Percentiles rank a stretch among this genome's conserved stretches.
phyloP scores from a whole-genome alignment of 2,797 vertebrate genomes.

The Anguilla marmorata region DNA sequence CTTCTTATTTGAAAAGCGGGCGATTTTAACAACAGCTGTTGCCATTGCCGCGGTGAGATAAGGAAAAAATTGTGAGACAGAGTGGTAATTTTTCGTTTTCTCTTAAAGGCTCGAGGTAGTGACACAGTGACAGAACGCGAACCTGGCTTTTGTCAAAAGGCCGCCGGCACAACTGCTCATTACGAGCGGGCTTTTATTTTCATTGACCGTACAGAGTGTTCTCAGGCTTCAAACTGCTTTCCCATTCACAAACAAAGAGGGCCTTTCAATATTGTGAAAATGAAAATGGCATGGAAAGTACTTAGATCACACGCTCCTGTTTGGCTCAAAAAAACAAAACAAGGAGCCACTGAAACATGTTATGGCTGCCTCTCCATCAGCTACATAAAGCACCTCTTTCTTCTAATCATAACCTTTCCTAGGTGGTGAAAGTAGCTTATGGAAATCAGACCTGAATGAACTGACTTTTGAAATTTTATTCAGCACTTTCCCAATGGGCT shows the following conservation, averaged over 20 bases:
- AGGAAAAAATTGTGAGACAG: background rate
- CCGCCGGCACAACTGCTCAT: background rate
- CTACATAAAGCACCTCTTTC: background rate
- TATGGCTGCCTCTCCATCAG: background rate
- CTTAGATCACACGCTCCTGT: background rate
- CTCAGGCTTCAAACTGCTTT: background rate
- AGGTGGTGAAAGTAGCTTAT: background rate
- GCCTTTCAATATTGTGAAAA: background rate
- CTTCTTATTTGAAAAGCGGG: too few relatives aligned
- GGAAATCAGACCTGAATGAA: background rate
- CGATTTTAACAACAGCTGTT: too few relatives aligned
- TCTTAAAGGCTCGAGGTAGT: background rate
- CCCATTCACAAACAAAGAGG: background rate
- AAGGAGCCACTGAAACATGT: background rate
- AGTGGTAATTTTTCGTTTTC: background rate
- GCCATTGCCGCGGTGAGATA: too few relatives aligned
- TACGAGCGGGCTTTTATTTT: background rate
- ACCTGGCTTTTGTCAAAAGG: background rate
- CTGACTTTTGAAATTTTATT: slow-evolving; percentile 22
- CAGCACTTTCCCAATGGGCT: background rate
- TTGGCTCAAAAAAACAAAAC: background rate
- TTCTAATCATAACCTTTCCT: background rate
- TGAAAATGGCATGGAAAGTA: background rate
- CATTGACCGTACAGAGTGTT: background rate
- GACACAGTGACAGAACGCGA: background rate